Base-by-base conservation (phyloP, 2,888 invertebrate species). In the Drosophila prolongata region DNA sequence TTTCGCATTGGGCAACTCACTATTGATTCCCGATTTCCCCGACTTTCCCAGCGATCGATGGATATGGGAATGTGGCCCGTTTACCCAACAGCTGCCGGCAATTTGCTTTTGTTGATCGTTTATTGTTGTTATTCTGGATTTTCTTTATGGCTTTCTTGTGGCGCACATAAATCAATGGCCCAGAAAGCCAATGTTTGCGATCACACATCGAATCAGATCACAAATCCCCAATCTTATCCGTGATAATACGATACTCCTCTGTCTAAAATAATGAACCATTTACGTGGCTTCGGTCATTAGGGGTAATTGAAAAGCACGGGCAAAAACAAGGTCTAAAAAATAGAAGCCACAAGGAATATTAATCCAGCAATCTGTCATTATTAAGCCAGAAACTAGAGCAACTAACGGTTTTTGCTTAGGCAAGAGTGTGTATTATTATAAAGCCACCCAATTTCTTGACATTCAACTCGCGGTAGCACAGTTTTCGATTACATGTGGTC, bases 371-470 rank as follows among this genome's bases (percentile, higher is more conserved):
- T 69, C 69, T 73, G 78, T 70, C 82, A 82, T 79, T 87, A 86
- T 54, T 73, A 61, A 67, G 71, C 71, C 78, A 67, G 78, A 87
- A 83, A 83, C 80, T 83, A 64, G 83, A 87, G 74, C 83, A 80
- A 65, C 83, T 80, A 83, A 83, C 86, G 84, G 89, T 75, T 38
- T 57, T 53, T 49, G 68, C 56, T 13, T 19, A 19, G 35, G 35
- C 35, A 35, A 11, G 35, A 35, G 34, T 34, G 14, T 47, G 75
- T 4, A 30, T 47, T 4, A 30, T 47, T 47, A 47, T 47, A 87
- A 87, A 72, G 73, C 72, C 89, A 84, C 77, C 81, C 78, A 83
- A 83, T 88, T 84, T 86, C 73, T 73, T 46, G 14, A 3, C 24
- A 19, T 75, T 79, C 69, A 76, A 35, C 30, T n/a, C 35, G 65